These are phyloP conservation scores for Sepiola atlantica DNA, from an alignment of 2,888 invertebrate genomes.

Conservation along the genomic window DNA sequence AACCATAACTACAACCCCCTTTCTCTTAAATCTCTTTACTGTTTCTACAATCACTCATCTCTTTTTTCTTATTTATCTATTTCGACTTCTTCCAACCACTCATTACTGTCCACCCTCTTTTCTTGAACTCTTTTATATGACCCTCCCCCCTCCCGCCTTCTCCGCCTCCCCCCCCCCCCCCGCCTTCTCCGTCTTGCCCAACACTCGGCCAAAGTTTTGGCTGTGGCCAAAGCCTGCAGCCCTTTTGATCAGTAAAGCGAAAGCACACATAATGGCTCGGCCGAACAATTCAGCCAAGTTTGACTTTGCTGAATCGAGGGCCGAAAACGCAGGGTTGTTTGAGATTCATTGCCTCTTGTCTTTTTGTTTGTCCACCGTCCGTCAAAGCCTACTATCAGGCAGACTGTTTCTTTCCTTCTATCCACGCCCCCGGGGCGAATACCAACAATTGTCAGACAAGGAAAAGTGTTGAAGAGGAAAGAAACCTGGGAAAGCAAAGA, in stretches of 20 bases:
- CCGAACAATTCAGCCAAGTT: background rate
- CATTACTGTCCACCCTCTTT: background rate
- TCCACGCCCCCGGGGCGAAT: background rate
- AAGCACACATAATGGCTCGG: background rate
- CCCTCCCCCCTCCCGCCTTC: fast-evolving
- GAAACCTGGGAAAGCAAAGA: background rate
- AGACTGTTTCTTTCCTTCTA: background rate
- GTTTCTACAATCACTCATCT: background rate
- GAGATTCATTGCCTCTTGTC: background rate
- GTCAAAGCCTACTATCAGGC: background rate
- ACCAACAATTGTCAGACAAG: background rate
- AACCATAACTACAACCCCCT: background rate
- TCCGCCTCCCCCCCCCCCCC: background rate
- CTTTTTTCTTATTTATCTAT: background rate
- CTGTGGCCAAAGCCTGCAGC: background rate
- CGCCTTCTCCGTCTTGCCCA: background rate
- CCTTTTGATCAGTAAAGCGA: background rate
- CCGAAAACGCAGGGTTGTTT: background rate
- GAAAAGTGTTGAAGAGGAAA: background rate
- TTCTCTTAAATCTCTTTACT: background rate
- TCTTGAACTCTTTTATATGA: background rate
- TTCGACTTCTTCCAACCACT: background rate
- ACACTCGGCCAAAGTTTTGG: background rate
- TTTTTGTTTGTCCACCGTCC: background rate
- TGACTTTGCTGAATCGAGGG: background rate